phyloP scores from a whole-genome alignment of 2,113 vertebrate species.

The Ciconia maguari region DNA sequence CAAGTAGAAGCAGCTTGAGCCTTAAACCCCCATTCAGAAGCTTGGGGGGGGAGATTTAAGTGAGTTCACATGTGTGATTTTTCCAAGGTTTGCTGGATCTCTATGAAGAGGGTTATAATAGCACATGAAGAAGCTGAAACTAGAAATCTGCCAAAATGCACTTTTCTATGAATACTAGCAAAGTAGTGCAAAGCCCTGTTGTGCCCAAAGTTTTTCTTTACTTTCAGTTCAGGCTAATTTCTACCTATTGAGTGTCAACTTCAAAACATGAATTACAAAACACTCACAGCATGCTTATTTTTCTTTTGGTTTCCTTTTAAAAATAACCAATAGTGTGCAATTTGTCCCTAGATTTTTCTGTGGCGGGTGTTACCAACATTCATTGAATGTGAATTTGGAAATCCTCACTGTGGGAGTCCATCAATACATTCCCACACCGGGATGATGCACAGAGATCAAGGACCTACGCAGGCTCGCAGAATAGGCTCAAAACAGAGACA shows the following conservation, averaged over 20 bases:
- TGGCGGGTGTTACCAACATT: neutral
- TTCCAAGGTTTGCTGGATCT: neutral
- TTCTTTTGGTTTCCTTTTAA: neutral
- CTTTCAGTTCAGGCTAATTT: conserved; percentile 3
- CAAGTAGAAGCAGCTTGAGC: neutral
- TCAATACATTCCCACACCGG: neutral
- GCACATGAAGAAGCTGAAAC: neutral
- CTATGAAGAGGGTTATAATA: neutral
- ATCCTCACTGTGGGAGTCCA: neutral
- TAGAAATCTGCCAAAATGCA: neutral
- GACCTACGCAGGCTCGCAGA: neutral
- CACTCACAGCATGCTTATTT: neutral
- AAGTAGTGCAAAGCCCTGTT: neutral
- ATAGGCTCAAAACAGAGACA: neutral
- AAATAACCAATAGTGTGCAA: neutral
- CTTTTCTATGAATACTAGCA: neutral
- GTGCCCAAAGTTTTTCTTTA: neutral
- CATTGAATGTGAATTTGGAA: neutral
- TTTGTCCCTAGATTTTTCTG: neutral
- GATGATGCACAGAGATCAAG: neutral
- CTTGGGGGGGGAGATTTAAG: neutral
- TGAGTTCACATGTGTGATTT: neutral
- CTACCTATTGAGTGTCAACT: neutral
- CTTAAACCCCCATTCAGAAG: neutral
- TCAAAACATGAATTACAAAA: neutral